Conservation (phyloP, 2,797 vertebrate genomes). For the Mionectes olivaceus region DNA sequence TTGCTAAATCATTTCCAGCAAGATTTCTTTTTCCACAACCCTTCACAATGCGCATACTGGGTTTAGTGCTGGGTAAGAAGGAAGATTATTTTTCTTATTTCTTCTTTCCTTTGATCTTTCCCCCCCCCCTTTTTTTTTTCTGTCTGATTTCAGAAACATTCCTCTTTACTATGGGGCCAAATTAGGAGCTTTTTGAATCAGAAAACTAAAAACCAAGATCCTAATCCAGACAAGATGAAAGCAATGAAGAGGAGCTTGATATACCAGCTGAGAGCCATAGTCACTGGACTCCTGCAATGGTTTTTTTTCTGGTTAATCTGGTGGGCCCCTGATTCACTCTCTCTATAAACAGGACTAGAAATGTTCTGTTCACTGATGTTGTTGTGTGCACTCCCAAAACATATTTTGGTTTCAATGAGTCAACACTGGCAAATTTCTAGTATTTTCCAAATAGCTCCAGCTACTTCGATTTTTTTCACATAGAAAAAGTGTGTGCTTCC, state of each 20-base stretch:
- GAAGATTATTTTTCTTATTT: not conserved
- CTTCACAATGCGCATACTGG: not conserved
- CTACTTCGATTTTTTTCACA: not conserved
- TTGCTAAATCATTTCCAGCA: not conserved
- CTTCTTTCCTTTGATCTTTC: not conserved
- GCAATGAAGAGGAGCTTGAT: not conserved
- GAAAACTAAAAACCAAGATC: not conserved
- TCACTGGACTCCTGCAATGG: not conserved
- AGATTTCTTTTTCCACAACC: not conserved
- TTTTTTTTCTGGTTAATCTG: not conserved
- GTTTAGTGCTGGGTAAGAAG: not conserved
- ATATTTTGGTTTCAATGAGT: conserved; percentile 15
- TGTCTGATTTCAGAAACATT: not conserved
- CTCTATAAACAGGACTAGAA: conserved; percentile 22
- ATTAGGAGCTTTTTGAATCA: not conserved
- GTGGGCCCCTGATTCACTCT: not conserved
- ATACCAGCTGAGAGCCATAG: not conserved
- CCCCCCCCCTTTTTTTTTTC: rapidly evolving
- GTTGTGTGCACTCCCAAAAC: not conserved
- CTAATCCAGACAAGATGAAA: not conserved
- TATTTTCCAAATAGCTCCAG: conserved; percentile 7
- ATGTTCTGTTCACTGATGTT: not conserved
- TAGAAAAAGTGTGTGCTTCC: not conserved
- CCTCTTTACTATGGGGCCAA: not conserved
- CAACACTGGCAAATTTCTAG: not conserved